Percentiles rank a stretch among this genome's conserved stretches.
Conservation (phyloP, 2,797 vertebrate species). For the Anolis apletophallus region DNA sequence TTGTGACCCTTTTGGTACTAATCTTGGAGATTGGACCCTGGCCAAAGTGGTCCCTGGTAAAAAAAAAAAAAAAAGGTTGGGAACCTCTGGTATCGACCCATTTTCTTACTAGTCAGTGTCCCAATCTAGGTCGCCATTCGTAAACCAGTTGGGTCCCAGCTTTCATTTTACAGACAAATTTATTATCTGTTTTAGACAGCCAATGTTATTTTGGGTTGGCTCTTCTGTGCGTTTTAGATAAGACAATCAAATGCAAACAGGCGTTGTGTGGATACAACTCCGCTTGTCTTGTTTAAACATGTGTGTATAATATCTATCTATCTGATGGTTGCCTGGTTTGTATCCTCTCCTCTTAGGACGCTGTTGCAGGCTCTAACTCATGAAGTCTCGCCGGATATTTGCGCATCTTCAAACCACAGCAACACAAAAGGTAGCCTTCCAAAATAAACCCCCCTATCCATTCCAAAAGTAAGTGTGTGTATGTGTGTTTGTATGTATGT, state of each 20-base stretch:
- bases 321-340: background rate
- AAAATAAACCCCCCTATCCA: accelerated
- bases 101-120: too few species aligned
- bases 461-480: background rate
- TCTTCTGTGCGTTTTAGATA: background rate
- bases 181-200: too few species aligned
- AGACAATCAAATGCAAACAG: background rate
- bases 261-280: background rate
- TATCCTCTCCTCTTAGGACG: background rate
- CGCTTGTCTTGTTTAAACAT: too few species aligned
- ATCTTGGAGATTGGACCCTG: too few species aligned
- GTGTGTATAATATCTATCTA: too few species aligned
- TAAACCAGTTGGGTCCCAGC: background rate
- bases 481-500: too few species aligned
- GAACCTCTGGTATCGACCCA: background rate
- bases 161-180: background rate
- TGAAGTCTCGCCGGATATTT: background rate
- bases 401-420: background rate
- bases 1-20: too few species aligned
- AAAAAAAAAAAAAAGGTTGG: too few species aligned
- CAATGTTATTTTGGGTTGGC: background rate
- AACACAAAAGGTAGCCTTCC: background rate
- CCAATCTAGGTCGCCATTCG: background rate
- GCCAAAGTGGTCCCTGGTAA: too few species aligned
- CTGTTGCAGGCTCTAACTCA: background rate